Evolutionary conservation across 2,888 invertebrate genomes (phyloP).

Genomic region (Dolichopus griseipennis): DNA sequence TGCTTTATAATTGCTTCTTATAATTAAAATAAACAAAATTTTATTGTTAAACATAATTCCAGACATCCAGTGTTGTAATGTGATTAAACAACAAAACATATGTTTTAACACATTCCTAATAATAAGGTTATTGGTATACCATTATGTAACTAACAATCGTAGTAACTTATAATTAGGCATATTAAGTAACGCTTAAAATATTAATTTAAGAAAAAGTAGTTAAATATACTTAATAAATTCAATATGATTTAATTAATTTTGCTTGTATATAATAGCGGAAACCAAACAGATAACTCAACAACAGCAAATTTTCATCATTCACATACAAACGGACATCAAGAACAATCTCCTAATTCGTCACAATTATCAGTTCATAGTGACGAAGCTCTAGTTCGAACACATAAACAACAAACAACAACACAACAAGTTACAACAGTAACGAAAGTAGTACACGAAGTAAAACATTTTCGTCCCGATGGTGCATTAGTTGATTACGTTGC

Average conservation of each 20-base stretch:
- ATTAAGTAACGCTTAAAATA: too few species aligned
- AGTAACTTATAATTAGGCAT: too few species aligned
- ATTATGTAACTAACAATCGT: neutral
- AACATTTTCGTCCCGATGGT: slow-evolving; percentile 49
- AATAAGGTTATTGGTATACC: neutral
- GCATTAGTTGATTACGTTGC: slow-evolving; percentile 48
- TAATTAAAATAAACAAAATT: neutral
- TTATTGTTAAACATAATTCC: neutral
- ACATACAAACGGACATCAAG: slow-evolving; percentile 56
- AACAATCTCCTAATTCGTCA: slow-evolving; percentile 52
- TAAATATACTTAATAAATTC: too few species aligned
- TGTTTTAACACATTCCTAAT: neutral
- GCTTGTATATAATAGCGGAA: neutral
- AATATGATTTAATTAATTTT: too few species aligned
- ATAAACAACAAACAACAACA: slow-evolving; percentile 59
- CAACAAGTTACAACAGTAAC: slow-evolving; percentile 64
- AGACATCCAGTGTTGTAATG: neutral
- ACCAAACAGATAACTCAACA: neutral
- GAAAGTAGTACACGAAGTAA: slow-evolving; percentile 58
- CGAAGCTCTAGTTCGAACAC: slow-evolving; percentile 51
- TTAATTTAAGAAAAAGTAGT: too few species aligned
- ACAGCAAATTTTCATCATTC: slow-evolving; percentile 23
- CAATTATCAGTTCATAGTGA: slow-evolving; percentile 47
- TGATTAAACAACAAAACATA: neutral
- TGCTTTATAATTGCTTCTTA: neutral